These are phyloP conservation scores for Acanthosepion esculentum DNA, from an alignment of 2,888 invertebrate genomes.

Conservation along the genomic window DNA sequence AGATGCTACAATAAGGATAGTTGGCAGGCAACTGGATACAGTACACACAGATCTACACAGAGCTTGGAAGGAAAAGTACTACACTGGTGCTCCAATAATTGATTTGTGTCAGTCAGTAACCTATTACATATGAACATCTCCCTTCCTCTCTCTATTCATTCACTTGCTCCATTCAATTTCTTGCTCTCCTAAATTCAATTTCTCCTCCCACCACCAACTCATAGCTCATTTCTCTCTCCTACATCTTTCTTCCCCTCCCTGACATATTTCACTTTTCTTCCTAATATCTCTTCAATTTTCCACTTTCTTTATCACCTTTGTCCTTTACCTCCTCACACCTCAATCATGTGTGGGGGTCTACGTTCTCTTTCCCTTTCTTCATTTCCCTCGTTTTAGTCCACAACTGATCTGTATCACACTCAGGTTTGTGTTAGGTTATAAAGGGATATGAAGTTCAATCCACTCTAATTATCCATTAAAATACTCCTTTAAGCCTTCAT, in stretches of 20 bases:
- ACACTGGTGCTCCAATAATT: neutral
- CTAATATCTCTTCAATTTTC: neutral
- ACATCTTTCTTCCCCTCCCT: neutral
- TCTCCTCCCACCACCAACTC: neutral
- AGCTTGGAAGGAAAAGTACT: neutral
- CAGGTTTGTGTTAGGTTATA: neutral
- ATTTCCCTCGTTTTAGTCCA: neutral
- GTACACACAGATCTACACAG: neutral
- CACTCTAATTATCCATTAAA: neutral
- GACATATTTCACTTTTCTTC: neutral
- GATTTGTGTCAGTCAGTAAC: neutral
- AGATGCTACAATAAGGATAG: neutral
- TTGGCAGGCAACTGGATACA: neutral
- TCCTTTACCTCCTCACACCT: no score
- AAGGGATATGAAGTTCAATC: neutral
- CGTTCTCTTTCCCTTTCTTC: neutral
- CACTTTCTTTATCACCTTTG: no score
- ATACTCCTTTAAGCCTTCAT: neutral
- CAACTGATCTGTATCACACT: neutral
- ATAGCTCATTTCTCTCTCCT: neutral
- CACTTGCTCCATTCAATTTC: neutral
- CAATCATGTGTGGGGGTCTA: neutral
- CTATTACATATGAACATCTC: slow-evolving; percentile 5
- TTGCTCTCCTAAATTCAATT: neutral
- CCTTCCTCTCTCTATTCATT: neutral